Conservation (phyloP, 2,888 invertebrate genomes). For the Diloba caeruleocephala region DNA sequence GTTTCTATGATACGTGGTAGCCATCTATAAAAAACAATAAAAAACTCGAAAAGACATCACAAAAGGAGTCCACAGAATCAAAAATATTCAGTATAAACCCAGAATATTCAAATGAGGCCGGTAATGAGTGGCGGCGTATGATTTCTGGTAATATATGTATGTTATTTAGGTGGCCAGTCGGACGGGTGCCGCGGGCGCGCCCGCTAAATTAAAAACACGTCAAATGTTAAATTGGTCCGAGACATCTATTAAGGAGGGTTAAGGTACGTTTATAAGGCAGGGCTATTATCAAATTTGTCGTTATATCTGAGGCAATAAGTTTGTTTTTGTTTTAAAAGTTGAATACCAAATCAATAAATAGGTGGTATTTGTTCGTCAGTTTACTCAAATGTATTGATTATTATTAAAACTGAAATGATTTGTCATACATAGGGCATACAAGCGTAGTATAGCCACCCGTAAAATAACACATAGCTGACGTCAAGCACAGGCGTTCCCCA, state of each 20-base stretch:
- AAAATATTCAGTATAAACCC: slow-evolving; percentile 49
- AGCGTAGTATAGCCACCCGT: no score
- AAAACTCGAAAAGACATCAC: no score
- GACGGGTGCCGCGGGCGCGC: slow-evolving; percentile 86
- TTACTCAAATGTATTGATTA: no score
- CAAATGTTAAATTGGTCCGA: slow-evolving; percentile 89
- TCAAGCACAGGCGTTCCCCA: no score
- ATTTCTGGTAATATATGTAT: slow-evolving; percentile 83
- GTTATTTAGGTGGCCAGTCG: slow-evolving; percentile 76
- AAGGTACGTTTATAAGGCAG: slow-evolving; percentile 64
- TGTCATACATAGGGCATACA: no score
- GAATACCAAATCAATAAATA: no score
- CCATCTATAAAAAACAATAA: no score
- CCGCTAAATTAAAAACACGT: slow-evolving; percentile 89
- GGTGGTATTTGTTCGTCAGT: no score
- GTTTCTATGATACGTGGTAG: no score
- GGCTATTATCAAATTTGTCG: slow-evolving; percentile 1
- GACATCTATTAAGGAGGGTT: slow-evolving; percentile 86
- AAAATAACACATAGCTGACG: no score
- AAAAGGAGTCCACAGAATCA: slow-evolving; percentile 39
- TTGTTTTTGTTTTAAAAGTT: slow-evolving; percentile 10
- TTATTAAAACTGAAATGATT: no score
- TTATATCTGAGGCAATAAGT: no score
- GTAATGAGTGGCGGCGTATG: slow-evolving; percentile 83
- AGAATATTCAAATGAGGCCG: slow-evolving; percentile 77